Percentiles rank a stretch among this genome's conserved stretches.
Conservation (phyloP, 2,888 invertebrate species). For the Eupelmus urozonus region DNA sequence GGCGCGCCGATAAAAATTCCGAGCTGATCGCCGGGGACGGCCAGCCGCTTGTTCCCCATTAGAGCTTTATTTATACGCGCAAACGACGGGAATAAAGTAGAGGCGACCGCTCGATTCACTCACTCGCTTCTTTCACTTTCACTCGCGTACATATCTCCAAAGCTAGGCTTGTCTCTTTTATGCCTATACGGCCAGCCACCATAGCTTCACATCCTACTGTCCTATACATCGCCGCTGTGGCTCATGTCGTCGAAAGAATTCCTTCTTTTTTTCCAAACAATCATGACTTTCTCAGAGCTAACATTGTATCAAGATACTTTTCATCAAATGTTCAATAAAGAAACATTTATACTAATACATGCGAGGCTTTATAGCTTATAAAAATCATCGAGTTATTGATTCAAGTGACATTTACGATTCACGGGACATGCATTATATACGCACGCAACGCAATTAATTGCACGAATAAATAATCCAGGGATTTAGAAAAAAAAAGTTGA, state of each 20-base stretch:
- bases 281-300: not conserved
- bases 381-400: not conserved
- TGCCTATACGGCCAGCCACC: too few species aligned
- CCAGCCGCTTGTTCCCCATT: conserved; percentile 56
- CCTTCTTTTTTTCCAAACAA: too few species aligned
- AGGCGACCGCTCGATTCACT: conserved; percentile 46
- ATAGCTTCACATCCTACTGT: too few species aligned
- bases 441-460: conserved; percentile 23
- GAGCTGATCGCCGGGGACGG: conserved; percentile 17
- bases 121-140: conserved; percentile 60
- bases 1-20: conserved; percentile 55
- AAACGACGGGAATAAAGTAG: conserved; percentile 64
- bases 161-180: too few species aligned
- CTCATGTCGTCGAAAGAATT: not conserved
- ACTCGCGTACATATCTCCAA: conserved; percentile 3
- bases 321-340: not conserved
- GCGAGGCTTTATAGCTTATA: not conserved
- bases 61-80: conserved; percentile 61
- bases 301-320: not conserved
- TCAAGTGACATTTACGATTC: conserved; percentile 24
- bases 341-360: not conserved
- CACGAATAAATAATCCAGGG: conserved; percentile 12
- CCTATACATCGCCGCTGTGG: too few species aligned
- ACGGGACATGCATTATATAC: not conserved
- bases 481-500: conserved; percentile 11